phyloP scores from a whole-genome alignment of 2,113 vertebrate genomes.

The Lepus americanus region DNA sequence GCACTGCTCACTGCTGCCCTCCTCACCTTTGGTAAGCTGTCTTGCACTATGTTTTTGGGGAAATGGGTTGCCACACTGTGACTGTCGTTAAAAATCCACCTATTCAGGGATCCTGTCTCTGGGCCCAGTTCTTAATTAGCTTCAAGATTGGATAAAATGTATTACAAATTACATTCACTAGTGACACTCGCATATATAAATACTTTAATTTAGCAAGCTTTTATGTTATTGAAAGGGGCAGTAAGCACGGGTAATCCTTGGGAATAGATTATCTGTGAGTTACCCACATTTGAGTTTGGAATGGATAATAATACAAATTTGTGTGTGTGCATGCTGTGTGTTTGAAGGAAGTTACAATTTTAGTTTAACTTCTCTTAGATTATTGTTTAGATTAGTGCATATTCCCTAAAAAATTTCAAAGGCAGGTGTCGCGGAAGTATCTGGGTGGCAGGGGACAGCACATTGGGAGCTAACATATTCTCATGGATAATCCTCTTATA shows the following conservation, averaged over 20 bases:
- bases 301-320: background rate
- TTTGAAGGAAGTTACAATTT: slow-evolving; percentile 34
- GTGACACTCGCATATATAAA: background rate
- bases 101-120: background rate
- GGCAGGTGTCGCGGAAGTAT: background rate
- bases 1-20: slow-evolving; percentile 92
- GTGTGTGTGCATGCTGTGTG: background rate
- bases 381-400: slow-evolving; percentile 21
- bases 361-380: slow-evolving; percentile 58
- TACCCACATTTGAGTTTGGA: slow-evolving; percentile 29
- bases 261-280: background rate
- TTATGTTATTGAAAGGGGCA: slow-evolving; percentile 4
- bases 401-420: slow-evolving; percentile 54
- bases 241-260: background rate
- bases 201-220: background rate
- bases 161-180: slow-evolving; percentile 4
- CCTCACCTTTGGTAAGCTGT: slow-evolving; percentile 94
- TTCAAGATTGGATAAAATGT: slow-evolving; percentile 26
- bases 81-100: background rate
- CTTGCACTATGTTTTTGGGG: background rate
- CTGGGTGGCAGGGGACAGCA: slow-evolving; percentile 10
- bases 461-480: slow-evolving; percentile 37
- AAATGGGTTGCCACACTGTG: background rate
- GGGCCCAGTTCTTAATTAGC: background rate
- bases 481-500: background rate